These are phyloP conservation scores for Rhabdornis inornatus DNA, from an alignment of 2,113 vertebrate genomes.

Conservation along the genomic window DNA sequence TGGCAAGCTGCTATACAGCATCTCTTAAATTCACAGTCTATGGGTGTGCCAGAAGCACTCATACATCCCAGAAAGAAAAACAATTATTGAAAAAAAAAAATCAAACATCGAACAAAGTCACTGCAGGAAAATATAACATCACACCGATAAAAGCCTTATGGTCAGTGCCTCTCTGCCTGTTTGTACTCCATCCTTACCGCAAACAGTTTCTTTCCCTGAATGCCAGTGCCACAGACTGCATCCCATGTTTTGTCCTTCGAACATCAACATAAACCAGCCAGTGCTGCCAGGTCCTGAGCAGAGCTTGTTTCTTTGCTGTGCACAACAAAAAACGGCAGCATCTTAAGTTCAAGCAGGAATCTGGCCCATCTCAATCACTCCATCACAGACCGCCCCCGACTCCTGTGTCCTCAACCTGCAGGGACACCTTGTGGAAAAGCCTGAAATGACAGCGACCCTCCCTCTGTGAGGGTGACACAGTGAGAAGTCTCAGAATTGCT, in stretches of 20 bases:
- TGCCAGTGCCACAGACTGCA: slow-evolving; percentile 71
- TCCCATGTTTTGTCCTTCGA: slow-evolving; percentile 72
- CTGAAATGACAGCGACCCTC: neutral
- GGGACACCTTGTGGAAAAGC: slow-evolving; percentile 48
- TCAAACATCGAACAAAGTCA: neutral
- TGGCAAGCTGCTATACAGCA: neutral
- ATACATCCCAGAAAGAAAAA: neutral
- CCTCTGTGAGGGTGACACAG: neutral
- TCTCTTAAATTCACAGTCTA: neutral
- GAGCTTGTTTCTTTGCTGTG: slow-evolving; percentile 54
- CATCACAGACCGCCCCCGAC: neutral
- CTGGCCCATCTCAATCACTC: neutral
- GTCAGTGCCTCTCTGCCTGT: neutral
- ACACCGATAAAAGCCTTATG: neutral
- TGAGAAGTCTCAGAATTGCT: neutral
- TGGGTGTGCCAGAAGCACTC: neutral
- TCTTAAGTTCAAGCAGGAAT: neutral
- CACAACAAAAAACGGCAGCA: neutral
- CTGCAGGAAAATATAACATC: neutral
- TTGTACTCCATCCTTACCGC: slow-evolving; percentile 66
- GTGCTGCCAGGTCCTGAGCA: slow-evolving; percentile 71
- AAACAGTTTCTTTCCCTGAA: slow-evolving; percentile 65
- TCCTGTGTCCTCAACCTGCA: neutral
- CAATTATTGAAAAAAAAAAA: neutral
- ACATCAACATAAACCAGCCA: slow-evolving; percentile 81